These are phyloP conservation scores for Hypsopygia costalis DNA, from an alignment of 2,888 invertebrate species.

Conservation along the genomic window DNA sequence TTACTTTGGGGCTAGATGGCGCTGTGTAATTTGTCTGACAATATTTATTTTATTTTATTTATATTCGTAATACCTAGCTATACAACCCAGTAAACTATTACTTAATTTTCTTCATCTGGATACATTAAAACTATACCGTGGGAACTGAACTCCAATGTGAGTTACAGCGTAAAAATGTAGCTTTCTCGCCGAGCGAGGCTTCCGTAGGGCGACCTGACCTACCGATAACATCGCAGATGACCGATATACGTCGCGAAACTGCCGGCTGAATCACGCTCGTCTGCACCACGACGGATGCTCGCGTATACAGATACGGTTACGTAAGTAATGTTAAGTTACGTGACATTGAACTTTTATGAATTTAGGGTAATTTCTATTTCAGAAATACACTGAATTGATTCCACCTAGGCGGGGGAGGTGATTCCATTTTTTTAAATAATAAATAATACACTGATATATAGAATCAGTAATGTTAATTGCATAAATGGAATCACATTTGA, in stretches of 20 bases:
- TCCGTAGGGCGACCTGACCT: conserved; percentile 53
- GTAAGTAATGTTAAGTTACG: background rate
- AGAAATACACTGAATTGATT: too few relatives aligned
- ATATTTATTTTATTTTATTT: too few relatives aligned
- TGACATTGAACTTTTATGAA: background rate
- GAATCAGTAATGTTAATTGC: too few relatives aligned
- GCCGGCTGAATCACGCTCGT: conserved; percentile 45
- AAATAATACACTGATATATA: too few relatives aligned
- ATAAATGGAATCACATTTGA: too few relatives aligned
- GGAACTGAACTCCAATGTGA: conserved; percentile 46
- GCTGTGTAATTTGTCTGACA: too few relatives aligned
- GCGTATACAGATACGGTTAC: conserved; percentile 4
- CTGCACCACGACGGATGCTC: conserved; percentile 5
- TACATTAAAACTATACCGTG: conserved; percentile 47
- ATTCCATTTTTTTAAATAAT: too few relatives aligned
- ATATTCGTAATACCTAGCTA: too few relatives aligned
- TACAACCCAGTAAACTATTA: too few relatives aligned
- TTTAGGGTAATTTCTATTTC: too few relatives aligned
- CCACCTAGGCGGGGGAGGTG: too few relatives aligned
- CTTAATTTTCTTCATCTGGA: background rate
- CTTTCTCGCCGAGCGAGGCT: conserved; percentile 65
- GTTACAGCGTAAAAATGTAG: conserved; percentile 62
- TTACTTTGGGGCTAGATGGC: too few relatives aligned
- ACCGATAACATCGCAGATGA: conserved; percentile 62
- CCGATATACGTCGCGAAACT: conserved; percentile 55